Base-by-base conservation (phyloP, 2,113 vertebrate species). In the Lampris incognitus region DNA sequence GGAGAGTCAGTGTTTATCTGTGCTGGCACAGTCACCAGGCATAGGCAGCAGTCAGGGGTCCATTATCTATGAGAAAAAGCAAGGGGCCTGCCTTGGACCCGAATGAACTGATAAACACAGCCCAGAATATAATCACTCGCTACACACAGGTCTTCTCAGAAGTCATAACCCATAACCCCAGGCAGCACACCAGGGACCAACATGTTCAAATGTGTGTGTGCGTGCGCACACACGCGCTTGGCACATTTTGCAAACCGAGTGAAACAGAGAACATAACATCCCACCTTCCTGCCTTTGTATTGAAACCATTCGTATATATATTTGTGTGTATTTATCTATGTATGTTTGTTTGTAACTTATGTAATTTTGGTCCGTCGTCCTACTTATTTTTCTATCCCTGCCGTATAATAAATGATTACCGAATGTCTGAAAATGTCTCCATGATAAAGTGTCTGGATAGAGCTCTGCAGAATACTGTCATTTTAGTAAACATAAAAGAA, bases 81-180 rank as follows among this genome's bases (percentile, higher is more conserved):
- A 92, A 93, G 91, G 81, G 83, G 88, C 42, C 77, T 61, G 70
- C n/a, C 71, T 85, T 74, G 74, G 60, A 66, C 72, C 24, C 58
- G 2, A 46, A 57, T 68, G 55, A n/a, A 5, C 82, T 86, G 94
- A 94, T 94, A 94, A 92, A 91, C 78, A 76, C 88, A 60, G 76
- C 76, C 64, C 62, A 76, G 74, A 82, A 66, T 64, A 86, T 92
- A 93, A 94, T 94, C 93, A 92, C 82, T 77, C 80, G 76, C 81
- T 56, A 74, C 82, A 88, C 85, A 89, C 85, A 90, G 87, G 71
- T 80, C 86, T 93, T 92, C 91, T 85, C 68, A 93, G 90, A 91
- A 94, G 79, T 70, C 37, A 57, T 42, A 78, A 75, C 46, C 0
- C 60, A 3, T 2, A 62, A 72, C 56, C 48, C 54, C 77, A 55